These are phyloP conservation scores for Helicolenus hilgendorfi DNA, from an alignment of 2,797 vertebrate species.

Conservation along the genomic window DNA sequence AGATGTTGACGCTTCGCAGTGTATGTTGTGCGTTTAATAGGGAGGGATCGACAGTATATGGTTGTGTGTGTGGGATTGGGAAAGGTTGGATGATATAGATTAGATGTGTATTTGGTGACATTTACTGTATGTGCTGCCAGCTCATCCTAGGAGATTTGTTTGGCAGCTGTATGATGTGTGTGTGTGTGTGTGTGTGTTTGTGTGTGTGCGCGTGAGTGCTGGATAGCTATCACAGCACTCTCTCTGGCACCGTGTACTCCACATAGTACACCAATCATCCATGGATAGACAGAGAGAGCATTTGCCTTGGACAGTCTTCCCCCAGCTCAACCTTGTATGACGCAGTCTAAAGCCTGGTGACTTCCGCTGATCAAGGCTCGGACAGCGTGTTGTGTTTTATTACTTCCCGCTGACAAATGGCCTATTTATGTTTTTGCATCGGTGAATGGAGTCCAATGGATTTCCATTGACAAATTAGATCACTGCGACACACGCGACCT, in stretches of 20 bases:
- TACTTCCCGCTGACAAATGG: constrained; percentile 48
- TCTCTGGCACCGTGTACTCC: constrained; percentile 36
- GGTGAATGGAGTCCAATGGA: constrained; percentile 61
- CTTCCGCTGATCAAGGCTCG: constrained; percentile 48
- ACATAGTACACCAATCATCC: constrained; percentile 67
- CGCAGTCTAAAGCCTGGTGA: constrained; percentile 18
- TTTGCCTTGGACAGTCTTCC: constrained; percentile 51
- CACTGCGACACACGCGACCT: constrained; percentile 24
- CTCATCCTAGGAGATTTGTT: constrained; percentile 71
- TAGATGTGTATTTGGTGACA: constrained; percentile 63
- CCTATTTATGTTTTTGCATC: constrained; percentile 52
- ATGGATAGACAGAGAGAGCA: constrained; percentile 35
- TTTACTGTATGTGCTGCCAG: constrained; percentile 72
- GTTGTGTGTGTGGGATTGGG: constrained; percentile 1
- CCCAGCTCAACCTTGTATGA: constrained; percentile 26
- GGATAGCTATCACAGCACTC: constrained; percentile 51
- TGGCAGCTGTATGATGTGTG: constrained; percentile 71
- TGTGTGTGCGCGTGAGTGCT: constrained; percentile 35
- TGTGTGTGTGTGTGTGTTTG: not conserved
- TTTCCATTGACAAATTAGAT: constrained; percentile 72
- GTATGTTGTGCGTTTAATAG: constrained; percentile 32
- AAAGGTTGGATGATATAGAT: constrained; percentile 42
- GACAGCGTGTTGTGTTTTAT: constrained; percentile 23
- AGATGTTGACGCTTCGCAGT: constrained; percentile 60
- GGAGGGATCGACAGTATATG: not conserved